Conservation (phyloP, 2,888 invertebrate species). For the Petrolisthes manimaculis region DNA sequence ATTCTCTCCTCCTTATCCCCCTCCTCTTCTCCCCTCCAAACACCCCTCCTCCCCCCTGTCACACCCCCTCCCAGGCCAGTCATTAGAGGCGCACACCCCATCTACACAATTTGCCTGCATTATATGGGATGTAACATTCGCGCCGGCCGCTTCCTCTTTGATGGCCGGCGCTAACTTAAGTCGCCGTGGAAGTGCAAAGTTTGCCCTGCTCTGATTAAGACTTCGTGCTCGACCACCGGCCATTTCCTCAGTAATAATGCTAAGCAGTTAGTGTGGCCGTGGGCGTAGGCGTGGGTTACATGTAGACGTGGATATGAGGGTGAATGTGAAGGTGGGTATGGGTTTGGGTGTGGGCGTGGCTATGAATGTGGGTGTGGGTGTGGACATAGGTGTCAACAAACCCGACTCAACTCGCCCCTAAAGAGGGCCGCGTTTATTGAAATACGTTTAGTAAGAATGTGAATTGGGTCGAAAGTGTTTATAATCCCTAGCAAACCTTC, state of each 20-base stretch:
- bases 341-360: not conserved
- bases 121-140: conserved; percentile 57
- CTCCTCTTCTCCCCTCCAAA: not conserved
- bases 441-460: no score
- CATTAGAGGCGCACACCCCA: conserved; percentile 60
- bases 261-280: conserved; percentile 55
- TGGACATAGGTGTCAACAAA: no score
- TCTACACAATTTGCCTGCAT: conserved; percentile 61
- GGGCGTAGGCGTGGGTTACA: not conserved
- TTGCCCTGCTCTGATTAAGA: conserved; percentile 63
- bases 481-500: no score
- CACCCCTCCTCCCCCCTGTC: conserved; percentile 13
- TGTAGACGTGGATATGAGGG: not conserved
- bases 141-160: conserved; percentile 50
- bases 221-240: conserved; percentile 59
- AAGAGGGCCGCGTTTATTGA: no score
- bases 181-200: conserved; percentile 51
- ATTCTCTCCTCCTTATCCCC: not conserved
- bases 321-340: conserved; percentile 8
- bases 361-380: not conserved
- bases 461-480: no score
- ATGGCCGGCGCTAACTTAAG: conserved; percentile 57
- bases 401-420: no score
- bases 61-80: conserved; percentile 30
- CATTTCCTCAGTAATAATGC: conserved; percentile 61